Evolutionary conservation across 1,140 invertebrate genomes (phyloP).

Genomic region (Platorchestia sp.): DNA sequence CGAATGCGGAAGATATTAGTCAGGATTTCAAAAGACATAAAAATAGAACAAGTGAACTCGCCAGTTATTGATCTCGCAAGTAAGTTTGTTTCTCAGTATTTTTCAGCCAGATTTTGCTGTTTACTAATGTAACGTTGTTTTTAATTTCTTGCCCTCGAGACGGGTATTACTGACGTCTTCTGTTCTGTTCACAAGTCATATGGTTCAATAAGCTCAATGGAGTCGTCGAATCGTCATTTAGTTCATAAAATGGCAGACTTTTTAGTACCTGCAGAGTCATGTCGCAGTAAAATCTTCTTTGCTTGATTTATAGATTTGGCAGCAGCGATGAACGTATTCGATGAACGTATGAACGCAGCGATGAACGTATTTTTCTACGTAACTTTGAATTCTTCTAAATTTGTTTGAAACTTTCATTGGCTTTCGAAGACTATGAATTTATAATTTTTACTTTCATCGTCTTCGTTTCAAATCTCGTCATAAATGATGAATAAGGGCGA

Average conservation of each 20-base stretch:
- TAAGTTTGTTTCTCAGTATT: not conserved
- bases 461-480: too few relatives aligned
- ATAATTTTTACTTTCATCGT: too few relatives aligned
- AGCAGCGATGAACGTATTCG: not conserved
- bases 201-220: not conserved
- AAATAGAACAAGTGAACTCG: not conserved
- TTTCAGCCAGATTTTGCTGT: not conserved
- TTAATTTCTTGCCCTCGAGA: not conserved
- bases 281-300: not conserved
- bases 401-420: too few relatives aligned
- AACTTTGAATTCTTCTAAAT: too few relatives aligned
- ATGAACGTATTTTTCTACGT: too few relatives aligned
- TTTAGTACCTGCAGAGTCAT: not conserved
- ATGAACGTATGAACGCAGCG: not conserved
- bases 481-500: too few relatives aligned
- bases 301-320: not conserved
- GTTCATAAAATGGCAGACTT: not conserved
- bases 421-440: too few relatives aligned
- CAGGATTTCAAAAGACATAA: not conserved
- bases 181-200: not conserved
- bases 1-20: not conserved
- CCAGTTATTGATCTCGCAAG: not conserved
- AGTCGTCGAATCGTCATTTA: not conserved
- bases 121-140: not conserved
- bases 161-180: not conserved